Evolutionary conservation across 2,113 vertebrate species (phyloP).

Genomic region (Plecturocebus donacophilus): DNA sequence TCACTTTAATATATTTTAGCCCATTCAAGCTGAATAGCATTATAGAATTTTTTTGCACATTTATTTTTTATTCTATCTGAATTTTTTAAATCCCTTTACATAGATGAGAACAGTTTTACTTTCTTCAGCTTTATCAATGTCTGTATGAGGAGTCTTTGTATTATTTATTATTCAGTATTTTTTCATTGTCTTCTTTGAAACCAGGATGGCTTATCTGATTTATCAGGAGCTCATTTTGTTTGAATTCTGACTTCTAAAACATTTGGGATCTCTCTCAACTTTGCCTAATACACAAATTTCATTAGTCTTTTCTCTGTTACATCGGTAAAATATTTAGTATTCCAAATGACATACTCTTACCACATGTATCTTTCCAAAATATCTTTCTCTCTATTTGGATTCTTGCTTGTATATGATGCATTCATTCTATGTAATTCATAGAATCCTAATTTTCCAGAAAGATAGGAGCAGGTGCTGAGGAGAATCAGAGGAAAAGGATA

Average conservation of each 20-base stretch:
- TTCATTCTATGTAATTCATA: not conserved
- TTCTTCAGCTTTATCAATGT: not conserved
- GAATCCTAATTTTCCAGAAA: not conserved
- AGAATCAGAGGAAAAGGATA: not conserved
- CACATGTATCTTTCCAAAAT: not conserved
- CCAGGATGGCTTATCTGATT: not conserved
- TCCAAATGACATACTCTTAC: not conserved
- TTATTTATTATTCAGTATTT: conserved; percentile 14
- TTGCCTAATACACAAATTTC: not conserved
- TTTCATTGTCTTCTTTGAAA: not conserved
- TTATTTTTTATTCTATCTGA: not conserved
- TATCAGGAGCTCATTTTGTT: conserved; percentile 32
- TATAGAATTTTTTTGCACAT: not conserved
- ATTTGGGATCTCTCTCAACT: not conserved
- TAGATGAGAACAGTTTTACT: not conserved
- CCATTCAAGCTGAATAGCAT: not conserved
- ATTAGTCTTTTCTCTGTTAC: not conserved
- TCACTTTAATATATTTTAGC: not conserved
- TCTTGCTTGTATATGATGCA: not conserved
- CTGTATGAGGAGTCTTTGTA: not conserved
- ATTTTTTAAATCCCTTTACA: not conserved
- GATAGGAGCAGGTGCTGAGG: not conserved
- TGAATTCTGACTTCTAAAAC: conserved; percentile 23
- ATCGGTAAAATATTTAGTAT: conserved; percentile 47
- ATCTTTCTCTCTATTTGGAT: not conserved